Evolutionary conservation across 2,797 vertebrate genomes (phyloP), one percentile per base, ranked within the genome.

Genomic region (Erpetoichthys calabaricus): DNA sequence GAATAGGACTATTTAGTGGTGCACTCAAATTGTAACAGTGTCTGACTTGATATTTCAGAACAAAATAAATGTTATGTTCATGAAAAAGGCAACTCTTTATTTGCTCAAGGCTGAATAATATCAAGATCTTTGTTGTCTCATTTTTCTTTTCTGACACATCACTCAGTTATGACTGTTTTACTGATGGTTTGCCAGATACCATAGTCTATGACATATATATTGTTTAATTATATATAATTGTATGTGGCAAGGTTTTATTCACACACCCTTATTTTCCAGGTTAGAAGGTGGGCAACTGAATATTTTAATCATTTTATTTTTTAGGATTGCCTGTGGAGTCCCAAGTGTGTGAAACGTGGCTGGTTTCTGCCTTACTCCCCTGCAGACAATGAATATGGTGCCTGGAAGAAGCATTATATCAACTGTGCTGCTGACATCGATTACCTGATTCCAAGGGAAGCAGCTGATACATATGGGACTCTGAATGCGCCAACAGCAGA

Each of bases 291-390:
- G 49, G 10, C 49, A 51, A 8, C 8, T 8, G 8, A 51, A 51
- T 51, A 8, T 8, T 51, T 8, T 8, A 51, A 8, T 8, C 25
- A 25, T 53, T 45, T 47, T 50, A 61, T 57, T 52, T 53, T 59
- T 51, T 65, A 89, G 85, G 92, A 86, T 53, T 90, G 81, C 62
- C 74, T 88, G 7, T 89, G 85, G 89, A 76, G 70, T 44, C 70
- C 66, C 8, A 86, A 87, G 50, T 87, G 83, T 60, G 55, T 82
- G 42, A 70, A 63, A 3, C 72, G 74, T 47, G 87, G 89, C 50
- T 90, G 83, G 86, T 91, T 90, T 70, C 81, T 91, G 53, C 82
- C 83, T 4, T 90, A 86, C 53, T 62, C 59, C 0, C 80, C 83
- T 1, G 62, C 55, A 4, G 78, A 81, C 41, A 79, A 77, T 2